A percentile compares a stretch with the other conserved stretches of the same genome.
Evolutionary conservation across 1,140 invertebrate species (phyloP).

Genomic region (Portunus trituberculatus): DNA sequence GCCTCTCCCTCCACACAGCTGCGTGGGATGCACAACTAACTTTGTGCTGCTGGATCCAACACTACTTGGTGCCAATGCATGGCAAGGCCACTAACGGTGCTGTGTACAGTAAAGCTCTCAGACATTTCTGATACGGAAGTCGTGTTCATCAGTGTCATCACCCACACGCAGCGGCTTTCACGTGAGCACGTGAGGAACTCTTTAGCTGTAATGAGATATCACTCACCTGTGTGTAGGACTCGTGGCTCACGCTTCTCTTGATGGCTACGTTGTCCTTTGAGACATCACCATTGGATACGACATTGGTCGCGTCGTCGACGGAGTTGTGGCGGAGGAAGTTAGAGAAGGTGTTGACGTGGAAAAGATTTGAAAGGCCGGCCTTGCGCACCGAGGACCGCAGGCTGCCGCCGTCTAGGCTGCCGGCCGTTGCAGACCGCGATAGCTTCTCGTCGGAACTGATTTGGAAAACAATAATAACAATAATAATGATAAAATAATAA

Average conservation of each 20-base stretch:
- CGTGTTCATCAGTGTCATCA: too few species aligned
- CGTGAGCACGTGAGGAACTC: neutral
- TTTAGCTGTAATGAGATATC: neutral
- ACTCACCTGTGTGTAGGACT: conserved; percentile 71
- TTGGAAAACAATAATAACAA: neutral
- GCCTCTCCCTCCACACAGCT: too few species aligned
- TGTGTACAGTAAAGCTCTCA: too few species aligned
- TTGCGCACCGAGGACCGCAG: conserved; percentile 66
- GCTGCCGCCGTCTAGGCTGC: conserved; percentile 63
- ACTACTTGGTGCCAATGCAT: too few species aligned
- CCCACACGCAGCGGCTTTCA: neutral
- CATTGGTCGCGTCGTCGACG: conserved; percentile 41
- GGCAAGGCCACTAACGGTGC: too few species aligned
- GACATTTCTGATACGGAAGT: too few species aligned
- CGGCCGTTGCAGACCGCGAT: conserved; percentile 42
- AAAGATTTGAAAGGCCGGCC: conserved; percentile 65
- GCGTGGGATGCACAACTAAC: too few species aligned
- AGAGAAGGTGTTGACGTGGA: conserved; percentile 72
- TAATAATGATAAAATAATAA: too few species aligned
- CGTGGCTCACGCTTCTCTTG: conserved; percentile 57
- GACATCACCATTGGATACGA: conserved; percentile 68
- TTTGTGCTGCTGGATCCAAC: too few species aligned
- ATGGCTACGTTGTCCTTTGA: conserved; percentile 45
- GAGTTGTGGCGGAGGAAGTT: conserved; percentile 71
- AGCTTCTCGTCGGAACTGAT: conserved; percentile 66